Percentiles rank a stretch among this genome's conserved stretches.
Conservation (phyloP, 2,888 invertebrate species). For the Lamellibrachia satsuma region DNA sequence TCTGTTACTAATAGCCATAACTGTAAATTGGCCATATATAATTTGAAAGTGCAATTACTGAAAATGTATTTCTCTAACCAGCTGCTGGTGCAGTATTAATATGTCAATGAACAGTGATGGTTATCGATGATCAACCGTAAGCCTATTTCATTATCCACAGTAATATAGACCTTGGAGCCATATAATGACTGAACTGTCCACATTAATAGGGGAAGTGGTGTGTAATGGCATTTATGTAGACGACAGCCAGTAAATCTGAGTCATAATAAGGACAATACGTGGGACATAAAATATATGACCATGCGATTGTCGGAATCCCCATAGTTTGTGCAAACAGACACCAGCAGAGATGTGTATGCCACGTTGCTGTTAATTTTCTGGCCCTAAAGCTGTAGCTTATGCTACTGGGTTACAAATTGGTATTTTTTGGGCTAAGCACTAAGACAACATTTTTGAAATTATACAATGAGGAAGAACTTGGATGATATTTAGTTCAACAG, state of each 20-base stretch:
- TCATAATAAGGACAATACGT: background rate
- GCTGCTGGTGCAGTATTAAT: background rate
- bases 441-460: too few relatives aligned
- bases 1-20: background rate
- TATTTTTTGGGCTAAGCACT: too few relatives aligned
- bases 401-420: too few relatives aligned
- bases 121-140: background rate
- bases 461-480: too few relatives aligned
- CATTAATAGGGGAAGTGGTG: background rate
- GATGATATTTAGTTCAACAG: too few relatives aligned
- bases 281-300: background rate
- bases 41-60: background rate
- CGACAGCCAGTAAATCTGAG: background rate
- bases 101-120: background rate
- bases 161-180: background rate
- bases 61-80: background rate
- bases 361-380: background rate
- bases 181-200: background rate
- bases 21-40: too few relatives aligned
- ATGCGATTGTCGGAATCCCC: background rate
- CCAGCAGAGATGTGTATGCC: background rate
- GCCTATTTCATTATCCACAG: background rate
- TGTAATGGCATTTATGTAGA: background rate
- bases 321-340: background rate
- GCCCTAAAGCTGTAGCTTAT: too few relatives aligned